phyloP scores from a whole-genome alignment of 1,140 invertebrate species.

The Mizuhopecten yessoensis region DNA sequence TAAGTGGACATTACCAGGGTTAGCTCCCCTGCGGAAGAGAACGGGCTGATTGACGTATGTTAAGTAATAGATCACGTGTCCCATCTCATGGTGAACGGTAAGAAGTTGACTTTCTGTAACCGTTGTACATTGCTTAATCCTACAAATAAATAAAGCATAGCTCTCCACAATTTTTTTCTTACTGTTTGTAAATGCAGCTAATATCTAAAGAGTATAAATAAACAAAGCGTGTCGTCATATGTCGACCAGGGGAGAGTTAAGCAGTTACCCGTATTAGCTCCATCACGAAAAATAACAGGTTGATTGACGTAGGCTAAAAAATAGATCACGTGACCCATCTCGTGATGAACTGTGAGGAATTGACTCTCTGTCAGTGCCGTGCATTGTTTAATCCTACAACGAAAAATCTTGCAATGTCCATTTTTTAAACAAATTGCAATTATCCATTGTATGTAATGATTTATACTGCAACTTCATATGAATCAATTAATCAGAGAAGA shows the following conservation, averaged over 20 bases:
- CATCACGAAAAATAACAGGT: conserved; percentile 53
- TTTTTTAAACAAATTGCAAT: background rate
- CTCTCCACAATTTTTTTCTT: background rate
- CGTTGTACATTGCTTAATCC: conserved; percentile 79
- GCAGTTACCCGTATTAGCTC: conserved; percentile 60
- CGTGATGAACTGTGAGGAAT: conserved; percentile 89
- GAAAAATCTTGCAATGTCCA: background rate
- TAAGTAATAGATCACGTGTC: conserved; percentile 91
- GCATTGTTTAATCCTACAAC: conserved; percentile 77
- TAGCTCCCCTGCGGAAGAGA: conserved; percentile 88
- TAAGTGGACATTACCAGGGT: conserved; percentile 86
- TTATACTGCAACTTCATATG: no score
- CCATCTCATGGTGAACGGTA: conserved; percentile 90
- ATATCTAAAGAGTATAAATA: no score
- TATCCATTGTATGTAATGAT: no score
- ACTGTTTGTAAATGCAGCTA: no score
- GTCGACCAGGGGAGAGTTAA: background rate
- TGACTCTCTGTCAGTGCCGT: conserved; percentile 84
- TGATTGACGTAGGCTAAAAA: conserved; percentile 88
- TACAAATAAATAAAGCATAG: conserved; percentile 49
- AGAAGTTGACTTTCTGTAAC: conserved; percentile 86
- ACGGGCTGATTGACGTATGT: conserved; percentile 87
- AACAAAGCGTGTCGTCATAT: no score
- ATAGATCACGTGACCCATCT: conserved; percentile 91
- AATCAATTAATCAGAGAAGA: no score